Evolutionary conservation across 2,113 vertebrate species (phyloP), one percentile per base, ranked within the genome.

Genomic region (Spea bombifrons): DNA sequence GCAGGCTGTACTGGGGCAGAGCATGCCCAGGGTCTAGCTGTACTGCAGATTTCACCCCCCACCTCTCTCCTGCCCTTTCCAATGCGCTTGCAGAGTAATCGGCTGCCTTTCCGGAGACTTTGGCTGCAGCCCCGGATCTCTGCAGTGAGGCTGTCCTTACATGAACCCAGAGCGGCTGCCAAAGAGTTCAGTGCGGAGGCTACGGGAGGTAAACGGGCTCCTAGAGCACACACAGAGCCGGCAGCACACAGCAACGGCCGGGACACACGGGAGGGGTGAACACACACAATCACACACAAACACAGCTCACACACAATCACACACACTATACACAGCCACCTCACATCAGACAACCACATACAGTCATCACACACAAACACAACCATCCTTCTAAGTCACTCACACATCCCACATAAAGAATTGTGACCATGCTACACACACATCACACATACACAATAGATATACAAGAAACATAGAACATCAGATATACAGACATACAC

Each of bases 91-190:
- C 61, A 16, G 16, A 78, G 67, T 71, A 68, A 72, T 69, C 73
- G 4, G 78, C 75, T n/a, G 75, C 84, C 50, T 82, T 73, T 69
- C 81, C 71, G 55, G 86, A 76, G 53, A 81, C 82, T 30, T 82
- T 66, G 84, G 88, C 70, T 72, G 77, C 80, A 80, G 84, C 73
- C 83, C 84, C 78, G 76, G 78, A 73, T 81, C 81, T 80, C 81
- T 80, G 74, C 85, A 66, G 66, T 53, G 50, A 70, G 55, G 66
- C 73, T 89, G 89, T 90, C 90, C 89, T 88, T 84, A 73, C 63
- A 9, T 88, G 88, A 90, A 88, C 90, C 66, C 81, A 17, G 78
- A 78, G 46, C 3, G 49, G 76, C 84, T 83, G 85, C 85, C 83
- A 84, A 82, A 73, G 84, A 74, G 75, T 83, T 67, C 83, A 81